Conservation (phyloP, 2,888 invertebrate genomes). For the Cerceris ruficornis region DNA sequence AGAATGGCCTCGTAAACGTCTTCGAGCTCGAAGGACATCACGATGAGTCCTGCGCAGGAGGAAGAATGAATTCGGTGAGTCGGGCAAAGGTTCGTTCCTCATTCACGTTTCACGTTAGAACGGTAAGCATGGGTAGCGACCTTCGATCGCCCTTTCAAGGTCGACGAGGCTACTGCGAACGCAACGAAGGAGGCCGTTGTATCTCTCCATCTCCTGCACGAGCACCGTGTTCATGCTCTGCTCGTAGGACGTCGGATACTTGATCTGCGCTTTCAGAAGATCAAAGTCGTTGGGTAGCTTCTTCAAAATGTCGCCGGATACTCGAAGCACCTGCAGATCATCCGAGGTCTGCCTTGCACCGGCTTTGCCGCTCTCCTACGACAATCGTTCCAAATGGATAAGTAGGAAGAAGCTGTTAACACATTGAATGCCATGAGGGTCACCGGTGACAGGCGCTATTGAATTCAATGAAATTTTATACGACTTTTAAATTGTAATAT, state of each 20-base stretch:
- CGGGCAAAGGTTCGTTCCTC: too few species aligned
- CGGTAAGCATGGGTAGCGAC: conserved; percentile 73
- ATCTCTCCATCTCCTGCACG: conserved; percentile 92
- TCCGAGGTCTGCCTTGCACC: conserved; percentile 87
- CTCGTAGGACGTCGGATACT: conserved; percentile 89
- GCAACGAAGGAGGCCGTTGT: conserved; percentile 88
- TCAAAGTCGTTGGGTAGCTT: conserved; percentile 89
- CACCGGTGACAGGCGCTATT: too few species aligned
- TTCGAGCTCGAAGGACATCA: conserved; percentile 93
- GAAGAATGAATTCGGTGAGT: neutral
- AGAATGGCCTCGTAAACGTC: conserved; percentile 92
- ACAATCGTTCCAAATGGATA: neutral
- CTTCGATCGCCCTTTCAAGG: conserved; percentile 94
- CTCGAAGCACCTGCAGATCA: conserved; percentile 90
- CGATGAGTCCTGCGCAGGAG: conserved; percentile 87
- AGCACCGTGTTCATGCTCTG: conserved; percentile 98
- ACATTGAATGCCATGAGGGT: neutral
- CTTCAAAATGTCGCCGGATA: conserved; percentile 89
- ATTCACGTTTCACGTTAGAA: neutral
- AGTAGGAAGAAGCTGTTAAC: neutral
- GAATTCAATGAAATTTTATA: too few species aligned
- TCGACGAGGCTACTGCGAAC: conserved; percentile 89
- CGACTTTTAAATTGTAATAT: too few species aligned
- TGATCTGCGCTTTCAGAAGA: conserved; percentile 85
- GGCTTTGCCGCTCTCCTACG: conserved; percentile 85